Conservation (phyloP, 2,888 invertebrate species). For the Tachina fera region DNA sequence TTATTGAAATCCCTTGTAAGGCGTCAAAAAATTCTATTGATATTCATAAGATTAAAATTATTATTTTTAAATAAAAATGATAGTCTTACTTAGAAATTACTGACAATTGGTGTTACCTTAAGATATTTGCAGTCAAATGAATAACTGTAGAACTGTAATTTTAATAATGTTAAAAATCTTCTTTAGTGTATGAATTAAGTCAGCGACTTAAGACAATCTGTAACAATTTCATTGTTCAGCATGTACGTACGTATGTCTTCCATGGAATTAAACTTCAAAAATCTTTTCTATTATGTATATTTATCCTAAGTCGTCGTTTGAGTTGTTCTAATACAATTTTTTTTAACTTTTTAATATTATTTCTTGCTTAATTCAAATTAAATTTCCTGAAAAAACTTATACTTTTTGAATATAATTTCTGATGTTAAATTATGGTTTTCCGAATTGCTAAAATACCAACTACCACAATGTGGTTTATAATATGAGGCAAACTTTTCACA, state of each 20-base stretch:
- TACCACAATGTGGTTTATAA: conserved; percentile 12
- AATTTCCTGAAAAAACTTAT: neutral
- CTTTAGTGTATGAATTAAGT: too few relatives aligned
- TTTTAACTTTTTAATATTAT: neutral
- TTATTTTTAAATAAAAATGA: too few relatives aligned
- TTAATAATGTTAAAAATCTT: conserved; percentile 58
- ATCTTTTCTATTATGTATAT: too few relatives aligned
- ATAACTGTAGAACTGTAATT: conserved; percentile 12
- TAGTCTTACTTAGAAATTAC: too few relatives aligned
- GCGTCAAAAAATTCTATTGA: too few relatives aligned
- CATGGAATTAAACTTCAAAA: too few relatives aligned
- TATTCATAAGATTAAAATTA: too few relatives aligned
- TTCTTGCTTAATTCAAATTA: neutral
- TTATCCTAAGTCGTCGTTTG: too few relatives aligned
- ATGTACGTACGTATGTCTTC: too few relatives aligned
- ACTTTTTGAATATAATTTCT: neutral
- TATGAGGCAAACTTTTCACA: conserved; percentile 7
- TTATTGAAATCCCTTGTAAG: too few relatives aligned
- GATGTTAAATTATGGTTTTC: neutral
- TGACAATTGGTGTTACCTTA: neutral
- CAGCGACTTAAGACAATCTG: too few relatives aligned
- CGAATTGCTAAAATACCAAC: conserved; percentile 4
- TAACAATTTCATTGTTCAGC: too few relatives aligned
- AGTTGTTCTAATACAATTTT: neutral
- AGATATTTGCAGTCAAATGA: neutral